Conservation (phyloP, 2,113 vertebrate genomes). For the Siphamia tubifer region DNA sequence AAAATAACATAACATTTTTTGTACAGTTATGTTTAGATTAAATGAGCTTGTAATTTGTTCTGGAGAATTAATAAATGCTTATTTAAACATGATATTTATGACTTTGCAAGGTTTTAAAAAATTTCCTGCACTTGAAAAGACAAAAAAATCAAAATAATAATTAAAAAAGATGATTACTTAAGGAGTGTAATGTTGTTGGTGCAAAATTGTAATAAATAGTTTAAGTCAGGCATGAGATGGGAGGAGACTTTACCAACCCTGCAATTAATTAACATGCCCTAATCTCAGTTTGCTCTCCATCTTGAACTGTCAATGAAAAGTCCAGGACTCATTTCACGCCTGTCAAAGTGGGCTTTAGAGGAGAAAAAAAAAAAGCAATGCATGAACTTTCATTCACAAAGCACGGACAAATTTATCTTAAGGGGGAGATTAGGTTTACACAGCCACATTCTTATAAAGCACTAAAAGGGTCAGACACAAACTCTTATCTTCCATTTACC, state of each 20-base stretch:
- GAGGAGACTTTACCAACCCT: slow-evolving; percentile 45
- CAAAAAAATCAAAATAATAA: background rate
- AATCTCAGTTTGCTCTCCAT: slow-evolving; percentile 75
- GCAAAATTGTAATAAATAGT: slow-evolving; percentile 47
- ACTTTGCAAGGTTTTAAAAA: background rate
- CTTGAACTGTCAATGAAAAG: slow-evolving; percentile 71
- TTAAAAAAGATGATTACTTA: background rate
- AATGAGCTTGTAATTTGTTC: background rate
- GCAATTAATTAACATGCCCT: slow-evolving; percentile 73
- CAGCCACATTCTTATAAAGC: slow-evolving; percentile 66
- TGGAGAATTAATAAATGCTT: too few species aligned
- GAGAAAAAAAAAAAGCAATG: slow-evolving; percentile 36
- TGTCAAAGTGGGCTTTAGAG: slow-evolving; percentile 63
- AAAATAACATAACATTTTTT: background rate
- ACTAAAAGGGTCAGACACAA: slow-evolving; percentile 60
- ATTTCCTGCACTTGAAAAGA: background rate
- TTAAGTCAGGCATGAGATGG: slow-evolving; percentile 28
- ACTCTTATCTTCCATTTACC: slow-evolving; percentile 72
- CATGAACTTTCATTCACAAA: slow-evolving; percentile 64
- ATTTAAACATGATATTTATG: too few species aligned
- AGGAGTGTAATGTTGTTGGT: slow-evolving; percentile 26
- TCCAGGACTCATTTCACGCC: slow-evolving; percentile 63
- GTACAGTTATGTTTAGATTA: background rate
- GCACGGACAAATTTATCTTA: slow-evolving; percentile 64
- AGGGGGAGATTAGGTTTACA: slow-evolving; percentile 66